phyloP scores from a whole-genome alignment of 2,888 invertebrate genomes.

The Eupithecia exiguata region DNA sequence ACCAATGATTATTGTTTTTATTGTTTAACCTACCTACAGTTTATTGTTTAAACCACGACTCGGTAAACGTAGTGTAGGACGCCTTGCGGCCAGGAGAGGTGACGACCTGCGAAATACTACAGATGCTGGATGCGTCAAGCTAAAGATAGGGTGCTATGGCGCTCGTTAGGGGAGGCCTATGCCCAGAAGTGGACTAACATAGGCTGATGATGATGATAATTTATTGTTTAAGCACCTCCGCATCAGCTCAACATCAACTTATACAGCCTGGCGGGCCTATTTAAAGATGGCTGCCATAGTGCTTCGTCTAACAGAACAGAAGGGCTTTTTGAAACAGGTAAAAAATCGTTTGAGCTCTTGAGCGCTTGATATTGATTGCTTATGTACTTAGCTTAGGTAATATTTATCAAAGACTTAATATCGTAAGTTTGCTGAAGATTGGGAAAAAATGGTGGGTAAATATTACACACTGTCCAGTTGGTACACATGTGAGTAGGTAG shows the following conservation, averaged over 20 bases:
- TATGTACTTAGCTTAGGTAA: neutral
- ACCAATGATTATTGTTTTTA: neutral
- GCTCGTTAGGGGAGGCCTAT: no score
- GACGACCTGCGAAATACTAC: no score
- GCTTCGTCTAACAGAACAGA: no score
- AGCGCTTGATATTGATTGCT: neutral
- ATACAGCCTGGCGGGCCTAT: neutral
- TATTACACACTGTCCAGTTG: constrained; percentile 7
- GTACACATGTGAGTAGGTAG: neutral
- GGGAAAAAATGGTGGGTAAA: constrained; percentile 18
- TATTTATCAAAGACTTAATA: constrained; percentile 7
- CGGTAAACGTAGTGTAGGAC: no score
- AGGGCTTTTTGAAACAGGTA: neutral
- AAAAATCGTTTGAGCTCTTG: neutral
- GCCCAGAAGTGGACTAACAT: no score
- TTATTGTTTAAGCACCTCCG: no score
- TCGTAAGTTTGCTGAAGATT: constrained; percentile 11
- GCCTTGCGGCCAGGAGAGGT: no score
- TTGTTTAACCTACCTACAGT: neutral
- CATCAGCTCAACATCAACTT: neutral
- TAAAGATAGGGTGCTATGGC: no score
- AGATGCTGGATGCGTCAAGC: no score
- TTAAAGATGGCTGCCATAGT: neutral
- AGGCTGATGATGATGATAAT: no score
- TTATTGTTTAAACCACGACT: no score